phyloP scores from a whole-genome alignment of 1,140 invertebrate genomes.

The Drosophila busckii region DNA sequence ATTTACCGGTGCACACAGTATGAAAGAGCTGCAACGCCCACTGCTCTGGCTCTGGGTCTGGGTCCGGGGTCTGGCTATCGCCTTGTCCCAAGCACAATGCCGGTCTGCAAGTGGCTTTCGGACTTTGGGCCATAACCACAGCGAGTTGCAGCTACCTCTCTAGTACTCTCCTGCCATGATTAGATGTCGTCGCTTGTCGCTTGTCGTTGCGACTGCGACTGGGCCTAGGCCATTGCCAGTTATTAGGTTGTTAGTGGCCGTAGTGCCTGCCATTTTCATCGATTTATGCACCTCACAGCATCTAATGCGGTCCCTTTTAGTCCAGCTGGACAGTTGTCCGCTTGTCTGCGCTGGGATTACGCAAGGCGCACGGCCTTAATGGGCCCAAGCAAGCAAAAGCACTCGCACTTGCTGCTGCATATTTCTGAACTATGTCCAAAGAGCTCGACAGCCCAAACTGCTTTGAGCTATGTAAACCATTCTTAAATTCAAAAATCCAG shows the following conservation, averaged over 20 bases:
- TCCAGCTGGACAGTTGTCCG: too few species aligned
- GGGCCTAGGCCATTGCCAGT: constrained; percentile 52
- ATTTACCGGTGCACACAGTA: constrained; percentile 61
- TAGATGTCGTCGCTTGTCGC: constrained; percentile 56
- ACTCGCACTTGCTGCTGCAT: too few species aligned
- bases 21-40: constrained; percentile 23
- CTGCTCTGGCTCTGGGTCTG: constrained; percentile 3
- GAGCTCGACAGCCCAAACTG: too few species aligned
- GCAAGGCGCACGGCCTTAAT: too few species aligned
- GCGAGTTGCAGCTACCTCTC: background rate
- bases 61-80: constrained; percentile 34
- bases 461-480: too few species aligned
- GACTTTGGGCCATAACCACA: constrained; percentile 53
- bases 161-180: constrained; percentile 45
- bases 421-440: too few species aligned
- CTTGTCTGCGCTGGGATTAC: constrained; percentile 4
- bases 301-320: constrained; percentile 56
- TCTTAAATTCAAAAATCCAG: too few species aligned
- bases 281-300: constrained; percentile 72
- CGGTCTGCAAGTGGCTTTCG: constrained; percentile 68
- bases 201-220: constrained; percentile 32
- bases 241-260: constrained; percentile 76
- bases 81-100: constrained; percentile 64
- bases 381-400: too few species aligned
- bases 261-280: constrained; percentile 68